A percentile compares a stretch with the other conserved stretches of the same genome.
Conservation (phyloP, 2,888 invertebrate genomes). For the Hirudinaria manillensis region DNA sequence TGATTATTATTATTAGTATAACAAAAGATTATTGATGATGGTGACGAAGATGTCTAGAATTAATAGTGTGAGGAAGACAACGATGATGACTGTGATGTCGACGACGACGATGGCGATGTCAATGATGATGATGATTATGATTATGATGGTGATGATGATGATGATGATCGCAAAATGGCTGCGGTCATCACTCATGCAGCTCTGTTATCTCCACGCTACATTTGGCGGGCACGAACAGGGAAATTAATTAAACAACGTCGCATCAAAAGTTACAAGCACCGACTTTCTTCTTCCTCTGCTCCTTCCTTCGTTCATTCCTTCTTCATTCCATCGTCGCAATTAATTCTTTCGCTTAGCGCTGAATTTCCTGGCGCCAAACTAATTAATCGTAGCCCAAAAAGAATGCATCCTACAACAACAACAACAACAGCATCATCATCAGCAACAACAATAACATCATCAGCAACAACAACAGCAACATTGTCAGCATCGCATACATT, state of each 20-base stretch:
- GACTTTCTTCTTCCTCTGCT: not conserved
- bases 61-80: not conserved
- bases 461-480: too few species aligned
- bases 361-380: too few species aligned
- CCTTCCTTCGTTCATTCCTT: not conserved
- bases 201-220: conserved; percentile 16
- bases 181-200: conserved; percentile 8
- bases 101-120: conserved; percentile 13
- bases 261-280: not conserved
- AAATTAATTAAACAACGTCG: conserved; percentile 4
- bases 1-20: too few species aligned
- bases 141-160: not conserved
- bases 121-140: not conserved
- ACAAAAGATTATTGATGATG: too few species aligned
- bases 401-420: too few species aligned
- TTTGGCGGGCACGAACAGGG: conserved; percentile 11
- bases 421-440: too few species aligned
- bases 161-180: not conserved
- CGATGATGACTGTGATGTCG: not conserved
- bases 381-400: too few species aligned
- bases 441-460: too few species aligned
- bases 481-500: too few species aligned
- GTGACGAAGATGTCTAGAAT: too few species aligned
- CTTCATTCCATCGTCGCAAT: not conserved
- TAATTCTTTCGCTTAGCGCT: not conserved